A percentile compares a stretch with the other conserved stretches of the same genome.
These are phyloP conservation scores for Pheosia gnoma DNA, from an alignment of 2,888 invertebrate species.

Conservation along the genomic window DNA sequence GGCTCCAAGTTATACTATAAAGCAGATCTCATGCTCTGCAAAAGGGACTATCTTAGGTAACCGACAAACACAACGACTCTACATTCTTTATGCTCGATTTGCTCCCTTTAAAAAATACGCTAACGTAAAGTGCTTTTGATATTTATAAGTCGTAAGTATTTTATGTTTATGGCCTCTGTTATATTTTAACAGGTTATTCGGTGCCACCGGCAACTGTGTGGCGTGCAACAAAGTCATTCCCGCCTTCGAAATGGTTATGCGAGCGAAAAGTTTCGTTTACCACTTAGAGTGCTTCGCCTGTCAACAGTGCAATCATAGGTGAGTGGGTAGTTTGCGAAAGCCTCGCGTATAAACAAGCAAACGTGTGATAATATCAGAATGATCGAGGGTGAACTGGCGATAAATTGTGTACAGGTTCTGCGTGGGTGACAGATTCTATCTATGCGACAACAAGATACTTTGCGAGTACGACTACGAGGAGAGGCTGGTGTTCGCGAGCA, in stretches of 20 bases:
- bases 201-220: constrained; percentile 95
- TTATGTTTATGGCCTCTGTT: constrained; percentile 52
- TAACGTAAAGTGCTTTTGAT: constrained; percentile 55
- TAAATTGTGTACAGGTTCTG: constrained; percentile 88
- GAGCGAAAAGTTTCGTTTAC: constrained; percentile 95
- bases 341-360: constrained; percentile 5
- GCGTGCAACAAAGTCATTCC: constrained; percentile 97
- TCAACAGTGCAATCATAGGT: constrained; percentile 98
- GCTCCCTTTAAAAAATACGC: constrained; percentile 44
- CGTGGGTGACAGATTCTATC: constrained; percentile 96
- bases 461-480: constrained; percentile 98
- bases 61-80: constrained; percentile 11
- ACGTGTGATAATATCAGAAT: constrained; percentile 3
- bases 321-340: constrained; percentile 40
- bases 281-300: constrained; percentile 97
- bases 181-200: constrained; percentile 90
- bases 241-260: constrained; percentile 98
- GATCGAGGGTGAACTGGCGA: constrained; percentile 7
- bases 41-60: constrained; percentile 95
- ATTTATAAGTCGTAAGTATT: constrained; percentile 56
- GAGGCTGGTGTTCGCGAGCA: constrained; percentile 94
- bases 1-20: constrained; percentile 96
- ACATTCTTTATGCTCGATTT: constrained; percentile 33
- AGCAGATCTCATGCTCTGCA: constrained; percentile 95
- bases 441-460: constrained; percentile 96